Base-by-base conservation (phyloP, 2,888 invertebrate species). In the Ptilodon capucinus region DNA sequence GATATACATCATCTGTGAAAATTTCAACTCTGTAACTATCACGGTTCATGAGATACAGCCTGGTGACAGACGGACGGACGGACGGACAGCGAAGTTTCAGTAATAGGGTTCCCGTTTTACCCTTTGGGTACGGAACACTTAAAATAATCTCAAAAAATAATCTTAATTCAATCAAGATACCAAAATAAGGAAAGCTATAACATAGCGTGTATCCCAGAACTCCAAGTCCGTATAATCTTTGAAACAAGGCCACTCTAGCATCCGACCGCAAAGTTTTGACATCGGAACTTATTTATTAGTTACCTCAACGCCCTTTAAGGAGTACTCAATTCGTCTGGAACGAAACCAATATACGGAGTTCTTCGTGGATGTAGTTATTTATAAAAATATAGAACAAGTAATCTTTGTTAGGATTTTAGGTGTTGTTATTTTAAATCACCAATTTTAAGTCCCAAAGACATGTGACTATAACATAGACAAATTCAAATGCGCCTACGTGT, bases 261-360 rank as follows among this genome's bases (percentile, higher is more conserved):
- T 11, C 48, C 44, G 5, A 53, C 56, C 54, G 32, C 57, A 57
- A 66, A 66, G 43, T 66, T 66, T 51, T 52, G 60, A 60, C 62
- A 57, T 51, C 44, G 50, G 41, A 62, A 68, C 65, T 66, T 68
- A 66, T 68, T 64, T 68, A 68, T 66, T 64, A 67, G 64, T 51
- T 67, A 64, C 54, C 54, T 54, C 56, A 48, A 51, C 68, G 58
- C 61, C 51, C 53, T 54, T 57, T 57, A 38, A 11, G 6, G 19
- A 38, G n/a, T 21, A 13, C 19, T 7, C 38, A 11, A 38, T 19
- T 38, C 38, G 39, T 21, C 39, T 7, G 21, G 21, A n/a, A 39
- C 39, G 21, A 39, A 21, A 39, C 21, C 39, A 21, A 39, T 39
- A 39, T 8, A 21, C 39, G 21, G 21, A 36, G 18, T n/a, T 0